Conservation (phyloP, 2,113 vertebrate species). For the Tupaia tana region DNA sequence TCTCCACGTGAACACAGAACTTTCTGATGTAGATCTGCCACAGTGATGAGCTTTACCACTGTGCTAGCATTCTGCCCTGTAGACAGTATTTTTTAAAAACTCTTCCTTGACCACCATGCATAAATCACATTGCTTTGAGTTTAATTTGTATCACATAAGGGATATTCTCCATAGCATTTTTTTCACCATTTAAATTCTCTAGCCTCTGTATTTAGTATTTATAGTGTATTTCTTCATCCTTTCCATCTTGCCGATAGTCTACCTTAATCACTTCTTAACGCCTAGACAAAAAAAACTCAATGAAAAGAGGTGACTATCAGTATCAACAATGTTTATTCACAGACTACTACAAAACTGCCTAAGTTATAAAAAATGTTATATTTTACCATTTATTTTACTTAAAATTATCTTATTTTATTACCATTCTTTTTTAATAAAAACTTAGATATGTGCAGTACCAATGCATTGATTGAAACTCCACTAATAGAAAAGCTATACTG, state of each 20-base stretch:
- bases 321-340: background rate
- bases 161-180: background rate
- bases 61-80: no score
- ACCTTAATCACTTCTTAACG: background rate
- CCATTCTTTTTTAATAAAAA: no score
- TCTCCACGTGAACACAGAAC: no score
- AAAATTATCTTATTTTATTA: background rate
- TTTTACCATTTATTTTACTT: background rate
- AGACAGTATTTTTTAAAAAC: background rate
- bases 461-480: no score
- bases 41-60: no score
- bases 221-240: no score
- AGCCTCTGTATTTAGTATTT: background rate
- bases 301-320: background rate
- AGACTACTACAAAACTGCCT: background rate
- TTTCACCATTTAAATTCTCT: background rate
- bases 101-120: background rate
- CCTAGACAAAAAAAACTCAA: background rate
- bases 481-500: background rate
- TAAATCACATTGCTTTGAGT: background rate
- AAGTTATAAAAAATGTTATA: no score
- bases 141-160: background rate
- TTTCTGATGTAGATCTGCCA: no score
- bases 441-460: no score
- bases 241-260: background rate